Percentiles rank a stretch among this genome's conserved stretches.
These are phyloP conservation scores for Etheostoma spectabile DNA, from an alignment of 2,113 vertebrate genomes.

Conservation along the genomic window DNA sequence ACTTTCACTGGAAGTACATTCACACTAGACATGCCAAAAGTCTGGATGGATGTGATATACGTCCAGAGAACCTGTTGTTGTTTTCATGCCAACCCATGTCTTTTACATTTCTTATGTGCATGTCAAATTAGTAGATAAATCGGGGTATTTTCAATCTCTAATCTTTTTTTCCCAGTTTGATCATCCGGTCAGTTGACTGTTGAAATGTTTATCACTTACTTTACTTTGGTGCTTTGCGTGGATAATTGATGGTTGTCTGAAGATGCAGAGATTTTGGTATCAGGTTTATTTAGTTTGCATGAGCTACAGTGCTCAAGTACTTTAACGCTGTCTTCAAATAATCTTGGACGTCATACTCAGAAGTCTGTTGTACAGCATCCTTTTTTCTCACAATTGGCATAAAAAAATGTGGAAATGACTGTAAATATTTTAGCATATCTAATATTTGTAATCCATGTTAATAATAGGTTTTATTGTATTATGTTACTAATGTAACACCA, in stretches of 20 bases:
- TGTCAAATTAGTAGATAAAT: neutral
- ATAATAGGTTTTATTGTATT: neutral
- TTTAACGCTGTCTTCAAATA: neutral
- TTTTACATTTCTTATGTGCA: neutral
- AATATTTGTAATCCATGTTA: neutral
- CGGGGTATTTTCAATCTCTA: neutral
- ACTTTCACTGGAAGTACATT: constrained; percentile 50
- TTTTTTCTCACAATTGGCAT: neutral
- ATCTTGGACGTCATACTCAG: neutral
- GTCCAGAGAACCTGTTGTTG: constrained; percentile 37
- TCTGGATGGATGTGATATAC: constrained; percentile 34
- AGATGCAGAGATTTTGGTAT: neutral
- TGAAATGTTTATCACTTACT: neutral
- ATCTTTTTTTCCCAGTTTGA: neutral
- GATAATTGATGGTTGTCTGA: neutral
- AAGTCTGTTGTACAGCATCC: neutral
- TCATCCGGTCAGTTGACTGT: neutral
- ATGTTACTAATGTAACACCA: neutral
- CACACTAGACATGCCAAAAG: constrained; percentile 28
- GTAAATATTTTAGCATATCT: neutral
- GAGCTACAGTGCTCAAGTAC: neutral
- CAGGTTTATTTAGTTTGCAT: neutral
- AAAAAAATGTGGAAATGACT: neutral
- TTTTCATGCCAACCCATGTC: constrained; percentile 13
- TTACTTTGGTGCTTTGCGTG: neutral